Evolutionary conservation across 1,140 invertebrate species (phyloP).

Genomic region (Thalassaphorura encarpata): DNA sequence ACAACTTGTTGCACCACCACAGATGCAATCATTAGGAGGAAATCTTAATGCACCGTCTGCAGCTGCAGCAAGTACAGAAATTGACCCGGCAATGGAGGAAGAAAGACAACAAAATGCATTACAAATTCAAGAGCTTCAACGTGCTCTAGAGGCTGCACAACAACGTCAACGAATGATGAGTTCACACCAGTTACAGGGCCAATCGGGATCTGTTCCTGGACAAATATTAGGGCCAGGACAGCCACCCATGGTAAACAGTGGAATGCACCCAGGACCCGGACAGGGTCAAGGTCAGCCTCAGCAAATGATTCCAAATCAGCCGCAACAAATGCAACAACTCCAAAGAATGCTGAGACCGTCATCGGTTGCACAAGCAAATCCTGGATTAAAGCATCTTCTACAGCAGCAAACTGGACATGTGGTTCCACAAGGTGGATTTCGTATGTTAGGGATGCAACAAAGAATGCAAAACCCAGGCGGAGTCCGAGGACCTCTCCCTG

Average conservation of each 20-base stretch:
- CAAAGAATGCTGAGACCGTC: slow-evolving; percentile 16
- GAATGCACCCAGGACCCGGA: slow-evolving; percentile 12
- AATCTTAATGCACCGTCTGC: slow-evolving; percentile 10
- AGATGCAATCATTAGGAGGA: slow-evolving; percentile 3
- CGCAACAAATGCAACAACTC: slow-evolving; percentile 16
- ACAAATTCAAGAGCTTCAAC: slow-evolving; percentile 54
- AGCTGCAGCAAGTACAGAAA: slow-evolving; percentile 30
- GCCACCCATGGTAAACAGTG: neutral
- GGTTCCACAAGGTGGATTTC: neutral
- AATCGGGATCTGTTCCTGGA: slow-evolving; percentile 12
- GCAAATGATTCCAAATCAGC: neutral
- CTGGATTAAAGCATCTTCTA: slow-evolving; percentile 30
- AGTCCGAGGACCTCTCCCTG: slow-evolving; percentile 9
- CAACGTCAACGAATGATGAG: slow-evolving; percentile 25
- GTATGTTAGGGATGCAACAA: neutral
- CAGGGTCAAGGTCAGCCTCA: slow-evolving; percentile 13
- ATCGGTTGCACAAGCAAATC: slow-evolving; percentile 19
- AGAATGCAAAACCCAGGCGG: neutral
- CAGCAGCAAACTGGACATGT: slow-evolving; percentile 24
- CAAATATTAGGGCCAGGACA: slow-evolving; percentile 6
- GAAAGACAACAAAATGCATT: slow-evolving; percentile 57
- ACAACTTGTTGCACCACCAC: slow-evolving; percentile 1
- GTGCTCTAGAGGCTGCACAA: slow-evolving; percentile 50
- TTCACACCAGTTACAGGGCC: slow-evolving; percentile 22
- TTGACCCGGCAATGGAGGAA: slow-evolving; percentile 44